Evolutionary conservation across 2,797 vertebrate species (phyloP), one percentile per base, ranked within the genome.

Genomic region (Malurus splendens): DNA sequence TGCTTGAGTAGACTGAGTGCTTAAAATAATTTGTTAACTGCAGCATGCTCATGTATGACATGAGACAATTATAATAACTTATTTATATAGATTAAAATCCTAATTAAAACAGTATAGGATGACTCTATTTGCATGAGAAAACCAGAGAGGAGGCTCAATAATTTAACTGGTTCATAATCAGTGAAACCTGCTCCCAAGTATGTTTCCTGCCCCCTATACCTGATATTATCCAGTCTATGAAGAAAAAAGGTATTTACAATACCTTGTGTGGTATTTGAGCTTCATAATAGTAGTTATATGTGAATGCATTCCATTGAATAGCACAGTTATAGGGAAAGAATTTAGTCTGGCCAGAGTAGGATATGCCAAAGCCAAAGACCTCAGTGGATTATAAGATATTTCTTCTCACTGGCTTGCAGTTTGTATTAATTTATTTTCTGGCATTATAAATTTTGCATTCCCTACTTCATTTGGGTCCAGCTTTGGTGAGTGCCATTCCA

Each of bases 321-420:
- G 36, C 59, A 75, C 48, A 74, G 60, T 90, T 86, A 73, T 14
- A 32, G 39, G 41, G 72, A 91, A 95, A 85, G 78, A 89, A 90
- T 90, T 85, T 71, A 64, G 16, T 67, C 68, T 92, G 87, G 52
- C 61, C 27, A 38, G 45, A 23, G 36, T 36, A 79, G 60, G 20
- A 54, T 50, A 41, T 33, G 22, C 66, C 51, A 66, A 36, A 82
- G 71, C 64, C 67, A 91, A 90, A 81, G 25, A 79, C 13, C 65
- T 71, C 30, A 42, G 45, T 64, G 56, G 18, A 59, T 90, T 84
- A 5, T 30, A 62, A 68, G 24, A 10, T 56, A 30, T 41, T 78
- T 93, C 39, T 91, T 75, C 56, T 65, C 30, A 17, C 30, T 76
- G 74, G 15, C 33, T 86, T 81, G 57, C 25, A 60, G 32, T 86